Evolutionary conservation across 2,113 vertebrate species (phyloP).

Genomic region (Vanacampus margaritifer): DNA sequence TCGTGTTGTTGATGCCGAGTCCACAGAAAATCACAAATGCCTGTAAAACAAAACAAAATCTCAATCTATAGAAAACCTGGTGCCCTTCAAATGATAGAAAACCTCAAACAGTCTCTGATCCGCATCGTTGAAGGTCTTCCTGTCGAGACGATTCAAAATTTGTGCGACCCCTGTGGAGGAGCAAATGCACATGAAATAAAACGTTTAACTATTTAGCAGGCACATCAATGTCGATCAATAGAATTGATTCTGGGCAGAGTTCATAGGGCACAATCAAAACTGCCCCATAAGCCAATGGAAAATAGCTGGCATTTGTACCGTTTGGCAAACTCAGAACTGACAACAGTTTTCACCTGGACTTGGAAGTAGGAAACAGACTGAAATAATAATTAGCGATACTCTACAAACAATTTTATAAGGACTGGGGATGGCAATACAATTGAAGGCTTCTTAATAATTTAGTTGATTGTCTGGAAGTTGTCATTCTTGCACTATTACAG

Average conservation of each 20-base stretch:
- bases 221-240: background rate
- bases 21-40: constrained; percentile 82
- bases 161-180: constrained; percentile 72
- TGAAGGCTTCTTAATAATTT: background rate
- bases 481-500: background rate
- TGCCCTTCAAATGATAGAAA: background rate
- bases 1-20: constrained; percentile 80
- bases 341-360: too few relatives aligned
- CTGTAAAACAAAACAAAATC: constrained; percentile 37
- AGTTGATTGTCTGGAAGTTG: background rate
- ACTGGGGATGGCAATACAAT: too few relatives aligned
- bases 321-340: too few relatives aligned
- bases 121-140: constrained; percentile 77
- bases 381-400: too few relatives aligned
- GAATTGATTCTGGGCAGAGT: background rate
- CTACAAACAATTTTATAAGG: too few relatives aligned
- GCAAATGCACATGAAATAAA: constrained; percentile 10
- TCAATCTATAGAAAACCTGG: background rate
- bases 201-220: background rate
- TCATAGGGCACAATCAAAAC: too few relatives aligned
- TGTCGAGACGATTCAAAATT: constrained; percentile 77
- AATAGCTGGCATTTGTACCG: too few relatives aligned
- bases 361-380: too few relatives aligned
- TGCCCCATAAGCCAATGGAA: too few relatives aligned
- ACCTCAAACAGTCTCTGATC: constrained; percentile 81